Conservation (phyloP, 2,888 invertebrate genomes). For the Philhelius pedissequus region DNA sequence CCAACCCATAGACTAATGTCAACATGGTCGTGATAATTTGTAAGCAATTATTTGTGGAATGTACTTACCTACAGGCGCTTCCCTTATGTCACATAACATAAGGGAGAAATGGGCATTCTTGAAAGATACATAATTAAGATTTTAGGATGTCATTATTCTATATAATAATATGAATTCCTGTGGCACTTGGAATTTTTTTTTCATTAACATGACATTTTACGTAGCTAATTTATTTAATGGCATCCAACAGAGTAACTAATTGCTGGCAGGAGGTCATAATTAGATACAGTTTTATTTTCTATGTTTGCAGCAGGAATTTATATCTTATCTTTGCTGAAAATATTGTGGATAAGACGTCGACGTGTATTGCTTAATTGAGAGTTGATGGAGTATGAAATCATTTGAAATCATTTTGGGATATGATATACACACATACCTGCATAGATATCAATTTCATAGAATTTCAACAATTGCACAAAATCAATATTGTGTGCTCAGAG, state of each 20-base stretch:
- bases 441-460: no score
- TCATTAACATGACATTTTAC: neutral
- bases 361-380: neutral
- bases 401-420: neutral
- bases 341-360: neutral
- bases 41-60: conserved; percentile 40
- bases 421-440: no score
- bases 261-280: conserved; percentile 22
- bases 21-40: neutral
- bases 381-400: neutral
- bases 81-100: conserved; percentile 15
- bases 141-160: conserved; percentile 24
- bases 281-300: neutral
- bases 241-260: neutral
- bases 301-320: neutral
- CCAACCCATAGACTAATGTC: neutral
- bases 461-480: no score
- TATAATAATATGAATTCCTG: neutral
- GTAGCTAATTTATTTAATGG: conserved; percentile 19
- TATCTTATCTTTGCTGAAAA: neutral
- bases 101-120: conserved; percentile 6
- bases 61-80: neutral
- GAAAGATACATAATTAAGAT: conserved; percentile 35
- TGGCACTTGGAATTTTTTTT: conserved; percentile 9
- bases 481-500: no score